Conservation (phyloP, 1,140 invertebrate species). For the Phthorimaea operculella region DNA sequence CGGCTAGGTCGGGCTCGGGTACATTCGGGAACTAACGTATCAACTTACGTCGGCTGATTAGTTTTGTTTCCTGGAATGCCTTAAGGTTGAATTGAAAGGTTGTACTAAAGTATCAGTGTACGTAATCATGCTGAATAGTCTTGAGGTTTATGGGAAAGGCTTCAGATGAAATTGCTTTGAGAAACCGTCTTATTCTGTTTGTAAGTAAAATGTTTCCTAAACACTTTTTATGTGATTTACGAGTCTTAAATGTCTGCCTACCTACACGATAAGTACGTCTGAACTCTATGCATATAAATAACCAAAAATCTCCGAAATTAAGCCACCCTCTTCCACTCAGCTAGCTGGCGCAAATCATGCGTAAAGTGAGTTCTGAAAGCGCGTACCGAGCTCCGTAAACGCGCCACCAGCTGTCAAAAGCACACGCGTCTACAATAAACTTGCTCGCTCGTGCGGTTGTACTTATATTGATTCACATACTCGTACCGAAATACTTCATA, state of each 20-base stretch:
- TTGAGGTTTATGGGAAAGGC: too few species aligned
- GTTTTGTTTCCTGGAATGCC: conserved; percentile 13
- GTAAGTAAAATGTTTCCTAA: too few species aligned
- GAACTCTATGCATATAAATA: too few species aligned
- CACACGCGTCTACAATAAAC: conserved; percentile 9
- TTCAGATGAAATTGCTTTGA: too few species aligned
- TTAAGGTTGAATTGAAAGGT: too few species aligned
- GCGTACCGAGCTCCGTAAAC: conserved; percentile 15
- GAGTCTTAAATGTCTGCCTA: too few species aligned
- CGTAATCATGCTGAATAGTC: too few species aligned
- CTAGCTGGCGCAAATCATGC: conserved; percentile 18
- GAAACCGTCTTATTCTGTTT: too few species aligned
- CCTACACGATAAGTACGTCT: too few species aligned
- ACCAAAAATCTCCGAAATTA: neutral
- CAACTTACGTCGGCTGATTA: conserved; percentile 18
- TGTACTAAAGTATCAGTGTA: too few species aligned
- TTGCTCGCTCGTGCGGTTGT: neutral
- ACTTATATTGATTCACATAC: neutral
- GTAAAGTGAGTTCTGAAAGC: conserved; percentile 23
- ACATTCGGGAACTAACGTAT: conserved; percentile 11
- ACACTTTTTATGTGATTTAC: too few species aligned
- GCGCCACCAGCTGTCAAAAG: conserved; percentile 16
- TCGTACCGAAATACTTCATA: too few species aligned
- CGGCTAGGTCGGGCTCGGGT: conserved; percentile 11
- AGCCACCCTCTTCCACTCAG: neutral